Evolutionary conservation across 1,140 invertebrate species (phyloP), one percentile per base, ranked within the genome.

Genomic region (Pomacea maculata): DNA sequence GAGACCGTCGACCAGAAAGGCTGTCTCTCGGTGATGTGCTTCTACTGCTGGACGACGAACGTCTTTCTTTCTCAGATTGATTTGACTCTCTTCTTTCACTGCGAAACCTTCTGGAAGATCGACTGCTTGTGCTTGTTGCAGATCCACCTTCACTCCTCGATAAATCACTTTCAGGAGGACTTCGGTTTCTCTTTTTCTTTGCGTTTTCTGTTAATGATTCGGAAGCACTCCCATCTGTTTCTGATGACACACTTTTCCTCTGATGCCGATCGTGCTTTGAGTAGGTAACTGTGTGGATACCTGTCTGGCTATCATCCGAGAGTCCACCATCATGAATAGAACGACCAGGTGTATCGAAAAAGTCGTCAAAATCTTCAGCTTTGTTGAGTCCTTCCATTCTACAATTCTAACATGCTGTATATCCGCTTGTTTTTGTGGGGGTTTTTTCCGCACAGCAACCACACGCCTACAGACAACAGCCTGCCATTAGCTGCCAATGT

Each of bases 341-440:
- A 55, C 75, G 67, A 25, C 79, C 65, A 64, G 82, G 82, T 2
- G 68, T 64, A n/a, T 80, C 79, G 78, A 83, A 83, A 52, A 83
- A 83, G 68, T 83, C 77, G 29, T 71, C 82, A 75, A 83, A 83
- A 54, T 83, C 82, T 19, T 78, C 77, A 55, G 8, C 19, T 55
- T 78, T 45, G n/a, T 78, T 67, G n/a, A 8, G 17, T 55, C 67
- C 65, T 25, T 78, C 77, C 77, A 78, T 78, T 45, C 34, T 45
- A 1, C 6, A 6, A 4, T 45, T 45, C 34, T 45, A 4, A 45
- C 34, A 45, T 45, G 34, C 34, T 45, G 34, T 45, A 45, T 45
- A 45, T 45, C 6, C 34, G 34, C 34, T 45, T 45, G 34, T 45
- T 57, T 55, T 70, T 12, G 9, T 4, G 67, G 25, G 25, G 25